These are phyloP conservation scores for Melieria picta DNA, from an alignment of 2,888 invertebrate genomes.

Conservation along the genomic window DNA sequence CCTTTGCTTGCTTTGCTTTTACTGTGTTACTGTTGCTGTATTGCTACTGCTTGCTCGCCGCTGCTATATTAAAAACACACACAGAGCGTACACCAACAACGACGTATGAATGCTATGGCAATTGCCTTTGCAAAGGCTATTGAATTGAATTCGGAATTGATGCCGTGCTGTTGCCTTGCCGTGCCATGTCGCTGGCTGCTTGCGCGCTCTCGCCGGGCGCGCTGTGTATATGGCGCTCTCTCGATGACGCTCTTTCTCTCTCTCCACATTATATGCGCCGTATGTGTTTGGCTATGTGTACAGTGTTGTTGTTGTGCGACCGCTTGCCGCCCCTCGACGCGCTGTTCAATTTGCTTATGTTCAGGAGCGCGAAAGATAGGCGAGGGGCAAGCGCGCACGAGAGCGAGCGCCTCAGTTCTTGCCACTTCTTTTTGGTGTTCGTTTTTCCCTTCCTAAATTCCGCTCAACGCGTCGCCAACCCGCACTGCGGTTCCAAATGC, in stretches of 20 bases:
- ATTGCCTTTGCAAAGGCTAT: slow-evolving; percentile 59
- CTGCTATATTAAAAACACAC: slow-evolving; percentile 61
- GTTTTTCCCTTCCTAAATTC: too few relatives aligned
- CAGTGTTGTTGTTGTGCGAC: not conserved
- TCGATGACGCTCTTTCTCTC: slow-evolving; percentile 9
- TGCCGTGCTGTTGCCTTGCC: slow-evolving; percentile 50
- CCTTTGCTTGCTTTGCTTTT: slow-evolving; percentile 29
- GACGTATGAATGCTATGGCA: slow-evolving; percentile 52
- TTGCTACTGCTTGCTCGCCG: slow-evolving; percentile 44
- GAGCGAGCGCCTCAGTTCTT: too few relatives aligned
- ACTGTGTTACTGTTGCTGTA: slow-evolving; percentile 30
- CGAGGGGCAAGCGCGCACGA: too few relatives aligned
- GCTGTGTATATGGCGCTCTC: not conserved
- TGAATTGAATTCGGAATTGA: slow-evolving; percentile 56
- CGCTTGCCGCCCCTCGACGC: too few relatives aligned
- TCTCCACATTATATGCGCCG: slow-evolving; percentile 4
- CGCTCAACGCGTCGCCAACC: too few relatives aligned
- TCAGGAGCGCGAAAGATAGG: too few relatives aligned
- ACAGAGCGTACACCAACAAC: slow-evolving; percentile 61
- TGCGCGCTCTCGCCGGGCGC: not conserved
- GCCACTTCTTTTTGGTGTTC: too few relatives aligned
- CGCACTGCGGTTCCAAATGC: too few relatives aligned
- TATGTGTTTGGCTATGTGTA: not conserved
- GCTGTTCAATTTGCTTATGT: too few relatives aligned
- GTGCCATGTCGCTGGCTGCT: slow-evolving; percentile 30